A percentile compares a stretch with the other conserved stretches of the same genome.
These are phyloP conservation scores for Sceloporus undulatus DNA, from an alignment of 2,113 vertebrate genomes.

Conservation along the genomic window DNA sequence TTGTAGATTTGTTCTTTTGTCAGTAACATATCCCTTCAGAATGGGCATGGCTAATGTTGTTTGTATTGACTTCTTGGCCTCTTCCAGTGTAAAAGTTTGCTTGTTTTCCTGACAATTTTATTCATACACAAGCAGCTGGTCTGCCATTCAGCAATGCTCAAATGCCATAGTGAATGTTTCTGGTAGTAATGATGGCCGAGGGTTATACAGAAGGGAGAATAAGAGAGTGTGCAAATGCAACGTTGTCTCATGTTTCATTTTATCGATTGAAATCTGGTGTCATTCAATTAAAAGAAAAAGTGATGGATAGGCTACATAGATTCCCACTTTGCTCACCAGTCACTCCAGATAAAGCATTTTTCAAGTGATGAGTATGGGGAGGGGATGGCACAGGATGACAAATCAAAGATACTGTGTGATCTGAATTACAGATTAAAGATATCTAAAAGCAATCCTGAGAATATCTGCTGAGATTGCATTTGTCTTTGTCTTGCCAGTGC, in stretches of 20 bases:
- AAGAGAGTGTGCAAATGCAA: slow-evolving; percentile 85
- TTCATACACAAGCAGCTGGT: slow-evolving; percentile 77
- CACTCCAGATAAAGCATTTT: slow-evolving; percentile 73
- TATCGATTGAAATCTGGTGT: slow-evolving; percentile 84
- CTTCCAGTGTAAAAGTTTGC: slow-evolving; percentile 67
- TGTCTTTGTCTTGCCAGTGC: slow-evolving; percentile 55
- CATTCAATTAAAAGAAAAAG: slow-evolving; percentile 87
- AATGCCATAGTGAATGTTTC: slow-evolving; percentile 78
- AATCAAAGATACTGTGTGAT: slow-evolving; percentile 79
- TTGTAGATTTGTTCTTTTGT: slow-evolving; percentile 64
- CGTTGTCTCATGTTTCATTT: slow-evolving; percentile 84
- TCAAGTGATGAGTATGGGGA: slow-evolving; percentile 46
- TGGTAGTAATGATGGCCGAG: slow-evolving; percentile 77
- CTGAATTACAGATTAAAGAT: slow-evolving; percentile 80
- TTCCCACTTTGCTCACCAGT: slow-evolving; percentile 76
- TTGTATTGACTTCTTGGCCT: slow-evolving; percentile 64
- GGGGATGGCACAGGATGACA: slow-evolving; percentile 56
- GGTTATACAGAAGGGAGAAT: slow-evolving; percentile 77
- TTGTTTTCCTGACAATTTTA: slow-evolving; percentile 79
- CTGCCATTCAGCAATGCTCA: slow-evolving; percentile 70
- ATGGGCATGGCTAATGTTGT: slow-evolving; percentile 68
- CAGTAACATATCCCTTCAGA: slow-evolving; percentile 60
- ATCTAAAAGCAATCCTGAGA: slow-evolving; percentile 64
- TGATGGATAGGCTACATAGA: slow-evolving; percentile 82
- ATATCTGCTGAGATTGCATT: slow-evolving; percentile 66